phyloP scores from a whole-genome alignment of 2,113 vertebrate genomes.

The Chaetorhynchus papuensis region DNA sequence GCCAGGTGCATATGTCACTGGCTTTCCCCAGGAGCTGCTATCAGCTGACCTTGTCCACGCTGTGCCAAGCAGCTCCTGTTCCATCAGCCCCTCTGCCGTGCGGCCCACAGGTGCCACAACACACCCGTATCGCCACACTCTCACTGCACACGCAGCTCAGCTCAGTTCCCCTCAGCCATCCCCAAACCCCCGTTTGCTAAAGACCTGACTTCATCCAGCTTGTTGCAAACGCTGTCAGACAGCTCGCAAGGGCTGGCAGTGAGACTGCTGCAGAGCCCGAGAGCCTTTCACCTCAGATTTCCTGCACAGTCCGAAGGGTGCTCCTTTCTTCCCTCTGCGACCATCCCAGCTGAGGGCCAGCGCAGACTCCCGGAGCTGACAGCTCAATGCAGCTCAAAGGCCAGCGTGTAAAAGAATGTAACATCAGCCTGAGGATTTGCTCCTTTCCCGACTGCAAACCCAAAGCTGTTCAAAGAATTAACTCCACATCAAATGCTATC shows the following conservation, averaged over 20 bases:
- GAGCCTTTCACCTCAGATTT: not conserved
- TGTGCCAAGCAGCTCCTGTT: not conserved
- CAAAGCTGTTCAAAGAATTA: not conserved
- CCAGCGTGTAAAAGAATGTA: not conserved
- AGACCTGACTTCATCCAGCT: not conserved
- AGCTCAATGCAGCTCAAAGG: not conserved
- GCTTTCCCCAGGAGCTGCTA: not conserved
- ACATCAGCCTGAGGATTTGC: not conserved
- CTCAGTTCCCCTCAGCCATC: not conserved
- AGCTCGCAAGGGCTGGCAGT: not conserved
- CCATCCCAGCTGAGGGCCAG: not conserved
- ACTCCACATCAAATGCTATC: not conserved
- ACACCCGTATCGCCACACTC: rapidly evolving
- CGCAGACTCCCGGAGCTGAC: not conserved
- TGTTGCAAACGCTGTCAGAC: not conserved
- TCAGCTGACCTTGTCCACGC: not conserved
- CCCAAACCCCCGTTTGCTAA: rapidly evolving
- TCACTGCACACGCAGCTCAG: rapidly evolving
- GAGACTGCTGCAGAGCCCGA: not conserved
- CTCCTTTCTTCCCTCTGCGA: not conserved
- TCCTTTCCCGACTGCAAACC: not conserved
- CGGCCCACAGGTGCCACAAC: not conserved
- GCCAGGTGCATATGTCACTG: rapidly evolving
- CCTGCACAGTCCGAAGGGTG: not conserved
- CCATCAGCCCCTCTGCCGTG: not conserved